Base-by-base conservation (phyloP, 1,140 invertebrate genomes). In the Calliphora vicina region DNA sequence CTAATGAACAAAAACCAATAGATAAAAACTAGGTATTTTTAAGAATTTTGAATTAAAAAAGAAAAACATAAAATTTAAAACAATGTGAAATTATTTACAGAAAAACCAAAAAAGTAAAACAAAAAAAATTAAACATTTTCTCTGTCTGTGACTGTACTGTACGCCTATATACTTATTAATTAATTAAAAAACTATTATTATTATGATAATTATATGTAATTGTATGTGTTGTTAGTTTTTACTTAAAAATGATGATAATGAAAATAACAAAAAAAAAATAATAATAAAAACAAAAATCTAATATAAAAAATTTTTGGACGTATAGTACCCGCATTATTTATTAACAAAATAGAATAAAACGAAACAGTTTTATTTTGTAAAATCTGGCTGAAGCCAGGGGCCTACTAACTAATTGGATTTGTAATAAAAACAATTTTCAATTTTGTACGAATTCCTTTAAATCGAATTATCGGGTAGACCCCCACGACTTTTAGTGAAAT, bases 101-200 rank as follows among this genome's bases (percentile, higher is more conserved):
- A 50, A 50, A 45, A 45, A 45, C 10, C 2, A 29, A 74, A 74
- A 74, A 35, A 17, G 1, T 35, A 35, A 74, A 35, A 74, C 25
- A 2, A 27, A 72, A 72, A 20, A 67, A 67, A 23, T 20, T 9
- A 67, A 67, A 67, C 61, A 67, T 23, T 67, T 45, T 78, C 74
- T 78, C 74, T 78, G 74, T 78, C 74, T 78, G 74, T 78, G 74
- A 78, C 74, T 78, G 74, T 76, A 76, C 73, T 76, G 73, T 78
- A 78, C 74, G 74, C 74, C 74, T 78, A 78, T 78, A 78, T 78
- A 67, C 61, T 67, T 67, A 67, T 67, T 67, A 67, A 23, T 67
- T 23, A 61, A 61, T 61, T 61, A 67, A 57, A 23, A 25, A 67
- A 67, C n/a, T 67, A 67, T 20, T 78, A 76, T 35, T 76, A 78